A percentile compares a stretch with the other conserved stretches of the same genome.
Conservation (phyloP, 2,888 invertebrate genomes). For the Pycnomerus fuliginosus region DNA sequence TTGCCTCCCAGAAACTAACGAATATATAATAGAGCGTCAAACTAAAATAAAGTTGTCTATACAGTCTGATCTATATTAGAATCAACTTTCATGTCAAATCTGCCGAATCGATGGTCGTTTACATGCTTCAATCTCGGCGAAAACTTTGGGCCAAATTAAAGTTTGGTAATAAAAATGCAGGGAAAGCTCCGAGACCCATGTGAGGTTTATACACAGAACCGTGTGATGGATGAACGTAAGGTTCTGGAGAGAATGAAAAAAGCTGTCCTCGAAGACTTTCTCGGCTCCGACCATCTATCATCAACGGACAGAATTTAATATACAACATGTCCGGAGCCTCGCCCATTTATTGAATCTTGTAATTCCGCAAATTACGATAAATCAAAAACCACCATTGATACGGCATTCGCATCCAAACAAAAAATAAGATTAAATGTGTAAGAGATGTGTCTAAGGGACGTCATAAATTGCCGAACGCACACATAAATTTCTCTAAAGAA, state of each 20-base stretch:
- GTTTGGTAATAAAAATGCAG: slow-evolving; percentile 40
- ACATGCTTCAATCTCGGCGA: slow-evolving; percentile 22
- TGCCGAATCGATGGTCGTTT: slow-evolving; percentile 28
- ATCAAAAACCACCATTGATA: slow-evolving; percentile 27
- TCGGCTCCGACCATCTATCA: slow-evolving; percentile 44
- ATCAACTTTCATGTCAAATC: slow-evolving; percentile 35
- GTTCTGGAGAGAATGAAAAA: slow-evolving; percentile 38
- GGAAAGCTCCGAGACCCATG: slow-evolving; percentile 28
- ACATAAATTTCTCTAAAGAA: slow-evolving; percentile 26
- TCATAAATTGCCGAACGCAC: slow-evolving; percentile 24
- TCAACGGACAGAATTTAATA: slow-evolving; percentile 46
- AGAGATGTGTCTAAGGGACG: slow-evolving; percentile 21
- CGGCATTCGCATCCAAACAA: slow-evolving; percentile 14
- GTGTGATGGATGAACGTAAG: slow-evolving; percentile 46
- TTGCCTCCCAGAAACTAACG: too few relatives aligned
- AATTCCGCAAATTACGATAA: slow-evolving; percentile 25
- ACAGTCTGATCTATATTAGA: slow-evolving; percentile 21
- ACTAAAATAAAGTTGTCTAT: slow-evolving; percentile 16
- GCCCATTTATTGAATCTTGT: slow-evolving; percentile 22
- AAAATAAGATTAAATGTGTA: slow-evolving; percentile 23
- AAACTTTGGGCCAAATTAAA: slow-evolving; percentile 35
- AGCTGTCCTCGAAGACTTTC: slow-evolving; percentile 36
- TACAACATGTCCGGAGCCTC: slow-evolving; percentile 36
- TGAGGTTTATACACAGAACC: slow-evolving; percentile 33
- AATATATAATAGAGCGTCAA: too few relatives aligned